Percentiles rank a stretch among this genome's conserved stretches.
These are phyloP conservation scores for Morpho helenor DNA, from an alignment of 2,888 invertebrate species.

Conservation along the genomic window DNA sequence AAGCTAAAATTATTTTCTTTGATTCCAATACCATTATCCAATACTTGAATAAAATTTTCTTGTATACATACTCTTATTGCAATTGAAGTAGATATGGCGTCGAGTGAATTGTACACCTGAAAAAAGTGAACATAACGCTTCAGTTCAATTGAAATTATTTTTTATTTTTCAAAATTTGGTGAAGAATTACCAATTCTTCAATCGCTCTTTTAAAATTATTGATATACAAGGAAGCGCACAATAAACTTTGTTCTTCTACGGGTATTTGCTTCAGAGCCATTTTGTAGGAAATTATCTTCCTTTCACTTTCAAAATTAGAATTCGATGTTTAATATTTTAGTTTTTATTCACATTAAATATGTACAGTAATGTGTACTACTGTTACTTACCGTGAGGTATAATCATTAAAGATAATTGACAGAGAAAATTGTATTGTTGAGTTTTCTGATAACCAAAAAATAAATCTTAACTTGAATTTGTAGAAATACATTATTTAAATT, in stretches of 20 bases:
- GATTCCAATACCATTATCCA: conserved; percentile 88
- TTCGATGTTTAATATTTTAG: too few relatives aligned
- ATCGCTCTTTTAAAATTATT: conserved; percentile 78
- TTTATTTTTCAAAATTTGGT: background rate
- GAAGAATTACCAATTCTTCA: conserved; percentile 79
- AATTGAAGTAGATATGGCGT: conserved; percentile 84
- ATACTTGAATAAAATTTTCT: conserved; percentile 82
- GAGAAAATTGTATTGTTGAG: too few relatives aligned
- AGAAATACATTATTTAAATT: too few relatives aligned
- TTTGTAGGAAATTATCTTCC: conserved; percentile 14
- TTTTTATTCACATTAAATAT: too few relatives aligned
- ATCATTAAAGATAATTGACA: too few relatives aligned
- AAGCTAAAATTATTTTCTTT: conserved; percentile 69
- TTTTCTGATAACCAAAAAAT: too few relatives aligned
- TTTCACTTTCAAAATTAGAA: background rate
- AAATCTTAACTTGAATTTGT: too few relatives aligned
- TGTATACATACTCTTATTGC: conserved; percentile 82
- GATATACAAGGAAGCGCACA: conserved; percentile 79
- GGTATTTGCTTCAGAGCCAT: conserved; percentile 54
- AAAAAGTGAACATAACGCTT: conserved; percentile 6
- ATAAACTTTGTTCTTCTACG: conserved; percentile 63
- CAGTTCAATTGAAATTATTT: background rate
- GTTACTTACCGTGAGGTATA: too few relatives aligned
- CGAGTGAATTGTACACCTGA: conserved; percentile 85
- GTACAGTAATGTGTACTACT: too few relatives aligned